phyloP scores from a whole-genome alignment of 1,140 invertebrate genomes.

The Conus ventricosus region DNA sequence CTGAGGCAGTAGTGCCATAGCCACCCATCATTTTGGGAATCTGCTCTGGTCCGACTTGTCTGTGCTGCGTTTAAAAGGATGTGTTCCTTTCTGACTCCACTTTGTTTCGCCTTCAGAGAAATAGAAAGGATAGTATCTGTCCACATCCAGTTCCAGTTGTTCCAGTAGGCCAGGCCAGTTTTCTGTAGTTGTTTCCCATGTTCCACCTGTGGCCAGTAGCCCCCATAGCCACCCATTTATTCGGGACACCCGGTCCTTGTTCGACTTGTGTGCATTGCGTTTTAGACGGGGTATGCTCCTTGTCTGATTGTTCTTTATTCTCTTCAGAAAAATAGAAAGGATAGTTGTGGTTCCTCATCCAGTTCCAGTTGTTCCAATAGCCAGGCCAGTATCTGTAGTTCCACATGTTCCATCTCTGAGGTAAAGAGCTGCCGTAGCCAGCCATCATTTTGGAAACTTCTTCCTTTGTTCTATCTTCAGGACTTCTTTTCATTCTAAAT shows the following conservation, averaged over 20 bases:
- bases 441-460: slow-evolving; percentile 14
- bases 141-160: neutral
- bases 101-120: neutral
- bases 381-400: neutral
- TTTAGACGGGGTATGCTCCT: neutral
- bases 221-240: slow-evolving; percentile 5
- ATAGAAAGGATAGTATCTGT: slow-evolving; percentile 7
- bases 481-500: neutral
- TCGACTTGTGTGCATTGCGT: neutral
- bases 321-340: neutral
- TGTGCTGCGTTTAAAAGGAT: slow-evolving; percentile 9
- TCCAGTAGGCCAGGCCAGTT: slow-evolving; percentile 27
- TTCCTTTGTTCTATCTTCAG: neutral
- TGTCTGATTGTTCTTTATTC: neutral
- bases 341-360: neutral
- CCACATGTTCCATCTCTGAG: slow-evolving; percentile 17
- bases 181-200: slow-evolving; percentile 23
- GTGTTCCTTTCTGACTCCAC: neutral
- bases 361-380: neutral
- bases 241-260: neutral
- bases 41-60: neutral
- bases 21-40: slow-evolving; percentile 12
- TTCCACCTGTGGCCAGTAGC: slow-evolving; percentile 23
- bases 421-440: slow-evolving; percentile 14
- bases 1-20: slow-evolving; percentile 15